Evolutionary conservation across 2,888 invertebrate species (phyloP).

Genomic region (Alcis repandata): DNA sequence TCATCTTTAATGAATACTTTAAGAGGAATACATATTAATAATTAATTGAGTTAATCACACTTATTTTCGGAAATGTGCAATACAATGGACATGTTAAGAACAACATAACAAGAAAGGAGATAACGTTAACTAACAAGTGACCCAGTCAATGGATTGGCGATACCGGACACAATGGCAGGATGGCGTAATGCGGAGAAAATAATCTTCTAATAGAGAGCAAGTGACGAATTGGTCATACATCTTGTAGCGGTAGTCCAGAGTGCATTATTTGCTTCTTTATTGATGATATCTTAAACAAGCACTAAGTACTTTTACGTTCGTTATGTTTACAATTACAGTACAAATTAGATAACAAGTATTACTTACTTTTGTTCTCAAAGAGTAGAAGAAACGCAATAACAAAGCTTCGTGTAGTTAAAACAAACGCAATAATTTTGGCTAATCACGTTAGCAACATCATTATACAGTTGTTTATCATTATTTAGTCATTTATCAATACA

Average conservation of each 20-base stretch:
- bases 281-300: neutral
- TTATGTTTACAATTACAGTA: too few relatives aligned
- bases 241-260: slow-evolving; percentile 21
- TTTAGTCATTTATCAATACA: neutral
- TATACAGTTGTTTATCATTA: neutral
- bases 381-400: too few relatives aligned
- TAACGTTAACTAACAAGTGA: slow-evolving; percentile 21
- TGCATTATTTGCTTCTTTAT: neutral
- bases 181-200: slow-evolving; percentile 61
- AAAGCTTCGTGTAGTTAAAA: neutral
- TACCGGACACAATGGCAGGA: slow-evolving; percentile 66
- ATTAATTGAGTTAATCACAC: neutral
- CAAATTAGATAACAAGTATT: neutral
- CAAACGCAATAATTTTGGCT: neutral
- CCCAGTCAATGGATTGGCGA: slow-evolving; percentile 69
- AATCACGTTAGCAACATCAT: neutral
- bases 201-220: slow-evolving; percentile 48
- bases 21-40: too few relatives aligned
- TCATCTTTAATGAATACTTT: too few relatives aligned
- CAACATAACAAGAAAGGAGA: slow-evolving; percentile 11
- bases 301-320: too few relatives aligned
- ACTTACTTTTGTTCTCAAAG: too few relatives aligned
- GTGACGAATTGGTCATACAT: slow-evolving; percentile 41
- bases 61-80: neutral
- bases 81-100: slow-evolving; percentile 19